phyloP scores from a whole-genome alignment of 2,797 vertebrate species.

The Podarcis lilfordi region DNA sequence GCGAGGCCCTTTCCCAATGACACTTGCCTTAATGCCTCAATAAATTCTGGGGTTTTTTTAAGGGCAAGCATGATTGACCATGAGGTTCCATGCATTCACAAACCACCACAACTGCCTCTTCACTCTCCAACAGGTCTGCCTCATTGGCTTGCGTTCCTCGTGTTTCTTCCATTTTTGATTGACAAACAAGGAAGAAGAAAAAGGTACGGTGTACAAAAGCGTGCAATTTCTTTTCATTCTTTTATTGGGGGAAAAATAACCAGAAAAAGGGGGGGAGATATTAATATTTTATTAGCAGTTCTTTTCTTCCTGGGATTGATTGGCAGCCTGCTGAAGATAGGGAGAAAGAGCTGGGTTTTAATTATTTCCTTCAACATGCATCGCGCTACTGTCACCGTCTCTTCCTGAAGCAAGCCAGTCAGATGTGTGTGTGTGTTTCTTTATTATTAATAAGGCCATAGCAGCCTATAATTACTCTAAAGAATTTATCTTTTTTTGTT shows the following conservation, averaged over 20 bases:
- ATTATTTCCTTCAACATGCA: conserved; percentile 87
- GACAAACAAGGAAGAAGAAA: conserved; percentile 62
- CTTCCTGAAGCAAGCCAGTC: conserved; percentile 86
- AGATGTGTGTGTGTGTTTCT: conserved; percentile 67
- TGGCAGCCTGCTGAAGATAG: conserved; percentile 89
- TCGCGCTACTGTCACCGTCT: conserved; percentile 79
- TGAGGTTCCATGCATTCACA: conserved; percentile 26
- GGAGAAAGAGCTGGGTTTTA: conserved; percentile 84
- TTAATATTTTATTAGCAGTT: conserved; percentile 97
- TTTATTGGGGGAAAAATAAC: conserved; percentile 63
- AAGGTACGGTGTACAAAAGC: conserved; percentile 73
- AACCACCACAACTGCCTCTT: neutral
- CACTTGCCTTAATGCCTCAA: conserved; percentile 27
- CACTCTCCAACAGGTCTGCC: conserved; percentile 10
- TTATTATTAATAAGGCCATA: conserved; percentile 85
- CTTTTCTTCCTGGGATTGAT: conserved; percentile 87
- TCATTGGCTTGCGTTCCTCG: conserved; percentile 34
- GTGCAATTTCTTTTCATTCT: conserved; percentile 34
- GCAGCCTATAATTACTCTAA: conserved; percentile 89
- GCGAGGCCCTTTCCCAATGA: conserved; percentile 40
- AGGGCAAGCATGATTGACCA: conserved; percentile 43
- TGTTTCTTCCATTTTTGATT: conserved; percentile 70
- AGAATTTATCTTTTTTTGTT: conserved; percentile 82
- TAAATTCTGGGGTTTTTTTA: conserved; percentile 21
- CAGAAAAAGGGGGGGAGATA: conserved; percentile 83